These are phyloP conservation scores for Drosophila takahashii DNA, from an alignment of 1,140 invertebrate genomes.

Conservation along the genomic window DNA sequence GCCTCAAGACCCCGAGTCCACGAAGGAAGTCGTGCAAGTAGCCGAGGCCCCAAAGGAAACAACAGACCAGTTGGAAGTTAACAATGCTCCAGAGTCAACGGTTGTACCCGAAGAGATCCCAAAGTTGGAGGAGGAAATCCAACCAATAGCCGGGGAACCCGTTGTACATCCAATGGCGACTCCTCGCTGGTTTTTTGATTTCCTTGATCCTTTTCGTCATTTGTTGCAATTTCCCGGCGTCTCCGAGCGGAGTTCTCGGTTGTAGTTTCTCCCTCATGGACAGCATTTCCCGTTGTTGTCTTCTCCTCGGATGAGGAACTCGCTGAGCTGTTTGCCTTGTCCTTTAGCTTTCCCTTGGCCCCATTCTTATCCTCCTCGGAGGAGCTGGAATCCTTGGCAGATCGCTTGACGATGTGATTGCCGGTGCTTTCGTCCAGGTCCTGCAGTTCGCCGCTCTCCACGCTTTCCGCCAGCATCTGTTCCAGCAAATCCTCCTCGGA, in stretches of 20 bases:
- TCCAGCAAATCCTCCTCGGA: slow-evolving; percentile 12
- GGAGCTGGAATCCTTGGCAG: slow-evolving; percentile 19
- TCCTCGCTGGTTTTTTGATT: not conserved
- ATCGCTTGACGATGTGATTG: not conserved
- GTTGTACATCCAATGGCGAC: slow-evolving; percentile 1
- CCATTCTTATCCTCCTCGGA: slow-evolving; percentile 26
- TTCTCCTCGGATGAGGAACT: slow-evolving; percentile 25
- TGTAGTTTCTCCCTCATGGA: not conserved
- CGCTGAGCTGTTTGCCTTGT: slow-evolving; percentile 12
- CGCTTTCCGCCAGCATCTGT: not conserved
- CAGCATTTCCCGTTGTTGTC: not conserved
- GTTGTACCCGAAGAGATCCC: not conserved
- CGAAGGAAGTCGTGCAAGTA: not conserved
- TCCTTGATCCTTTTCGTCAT: not conserved
- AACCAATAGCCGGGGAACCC: not conserved
- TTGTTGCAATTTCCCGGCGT: not conserved
- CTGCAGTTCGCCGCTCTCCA: slow-evolving; percentile 1
- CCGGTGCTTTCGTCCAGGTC: not conserved
- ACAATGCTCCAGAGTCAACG: not conserved
- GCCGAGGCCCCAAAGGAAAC: not conserved
- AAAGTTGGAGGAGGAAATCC: not conserved
- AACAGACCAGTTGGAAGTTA: not conserved
- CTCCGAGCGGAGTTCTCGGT: not conserved
- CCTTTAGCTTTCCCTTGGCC: slow-evolving; percentile 6
- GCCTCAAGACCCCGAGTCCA: not conserved